Evolutionary conservation across 2,113 vertebrate species (phyloP).

Genomic region (Trachemys scripta): DNA sequence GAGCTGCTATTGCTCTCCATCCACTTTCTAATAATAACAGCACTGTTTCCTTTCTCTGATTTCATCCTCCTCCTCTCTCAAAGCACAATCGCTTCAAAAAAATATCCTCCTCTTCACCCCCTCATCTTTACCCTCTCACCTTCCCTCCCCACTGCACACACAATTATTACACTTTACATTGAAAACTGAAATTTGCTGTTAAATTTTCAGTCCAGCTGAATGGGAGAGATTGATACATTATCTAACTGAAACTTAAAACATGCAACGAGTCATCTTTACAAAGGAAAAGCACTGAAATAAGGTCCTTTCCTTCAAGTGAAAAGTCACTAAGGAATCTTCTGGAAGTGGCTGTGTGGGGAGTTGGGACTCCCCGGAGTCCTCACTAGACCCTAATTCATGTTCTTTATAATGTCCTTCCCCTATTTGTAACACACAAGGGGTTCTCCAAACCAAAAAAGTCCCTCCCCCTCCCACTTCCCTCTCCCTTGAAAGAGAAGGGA

Average conservation of each 20-base stretch:
- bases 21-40: constrained; percentile 3
- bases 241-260: constrained; percentile 51
- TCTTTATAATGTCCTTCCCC: neutral
- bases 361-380: neutral
- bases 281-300: constrained; percentile 53
- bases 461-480: neutral
- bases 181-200: constrained; percentile 48
- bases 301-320: neutral
- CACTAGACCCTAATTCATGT: neutral
- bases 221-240: constrained; percentile 52
- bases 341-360: neutral
- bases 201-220: constrained; percentile 53
- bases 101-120: neutral
- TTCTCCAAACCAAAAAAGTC: neutral
- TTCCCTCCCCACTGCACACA: neutral
- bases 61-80: constrained; percentile 4
- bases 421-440: neutral
- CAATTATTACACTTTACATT: constrained; percentile 38
- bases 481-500: neutral
- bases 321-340: constrained; percentile 48
- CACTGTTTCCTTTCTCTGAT: constrained; percentile 5
- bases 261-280: constrained; percentile 28
- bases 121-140: neutral
- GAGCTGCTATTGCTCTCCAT: neutral
- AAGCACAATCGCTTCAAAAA: constrained; percentile 19